Conservation (phyloP, 2,797 vertebrate genomes). For the Melanotaenia parkinsoni region DNA sequence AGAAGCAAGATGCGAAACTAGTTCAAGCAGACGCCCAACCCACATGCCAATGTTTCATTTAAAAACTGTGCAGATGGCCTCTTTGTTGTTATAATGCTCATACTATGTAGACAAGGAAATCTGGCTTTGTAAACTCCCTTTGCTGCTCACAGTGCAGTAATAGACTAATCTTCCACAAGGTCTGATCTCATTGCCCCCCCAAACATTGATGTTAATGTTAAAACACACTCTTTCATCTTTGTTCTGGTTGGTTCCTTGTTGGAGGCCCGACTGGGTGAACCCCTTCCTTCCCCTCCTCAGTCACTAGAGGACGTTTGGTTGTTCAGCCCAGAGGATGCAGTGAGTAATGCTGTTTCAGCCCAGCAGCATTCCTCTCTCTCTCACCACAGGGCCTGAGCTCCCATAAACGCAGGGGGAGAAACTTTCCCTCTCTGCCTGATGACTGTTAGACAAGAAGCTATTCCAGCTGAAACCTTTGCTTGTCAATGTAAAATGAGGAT, state of each 20-base stretch:
- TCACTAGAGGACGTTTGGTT: conserved; percentile 38
- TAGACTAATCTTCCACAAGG: conserved; percentile 36
- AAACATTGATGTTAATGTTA: not conserved
- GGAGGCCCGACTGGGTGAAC: conserved; percentile 36
- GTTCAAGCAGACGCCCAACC: conserved; percentile 17
- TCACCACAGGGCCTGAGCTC: conserved; percentile 43
- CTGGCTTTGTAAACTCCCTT: not conserved
- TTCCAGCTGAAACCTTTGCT: conserved; percentile 8
- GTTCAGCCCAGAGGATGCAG: conserved; percentile 53
- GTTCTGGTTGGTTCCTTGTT: conserved; percentile 33
- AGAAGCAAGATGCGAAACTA: conserved; percentile 34
- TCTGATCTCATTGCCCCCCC: not conserved
- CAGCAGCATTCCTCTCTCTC: conserved; percentile 57
- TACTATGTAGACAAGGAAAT: not conserved
- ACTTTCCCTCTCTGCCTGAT: conserved; percentile 41
- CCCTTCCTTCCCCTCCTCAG: conserved; percentile 48
- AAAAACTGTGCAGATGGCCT: not conserved
- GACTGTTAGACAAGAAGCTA: conserved; percentile 10
- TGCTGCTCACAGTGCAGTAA: not conserved
- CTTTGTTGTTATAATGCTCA: not conserved
- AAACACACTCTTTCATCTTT: conserved; percentile 34
- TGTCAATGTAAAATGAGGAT: conserved; percentile 1
- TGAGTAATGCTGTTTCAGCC: conserved; percentile 60
- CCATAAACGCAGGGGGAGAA: conserved; percentile 24
- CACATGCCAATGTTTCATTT: conserved; percentile 4